Base-by-base conservation (phyloP, 2,888 invertebrate species). In the Heterodera filipjevi region DNA sequence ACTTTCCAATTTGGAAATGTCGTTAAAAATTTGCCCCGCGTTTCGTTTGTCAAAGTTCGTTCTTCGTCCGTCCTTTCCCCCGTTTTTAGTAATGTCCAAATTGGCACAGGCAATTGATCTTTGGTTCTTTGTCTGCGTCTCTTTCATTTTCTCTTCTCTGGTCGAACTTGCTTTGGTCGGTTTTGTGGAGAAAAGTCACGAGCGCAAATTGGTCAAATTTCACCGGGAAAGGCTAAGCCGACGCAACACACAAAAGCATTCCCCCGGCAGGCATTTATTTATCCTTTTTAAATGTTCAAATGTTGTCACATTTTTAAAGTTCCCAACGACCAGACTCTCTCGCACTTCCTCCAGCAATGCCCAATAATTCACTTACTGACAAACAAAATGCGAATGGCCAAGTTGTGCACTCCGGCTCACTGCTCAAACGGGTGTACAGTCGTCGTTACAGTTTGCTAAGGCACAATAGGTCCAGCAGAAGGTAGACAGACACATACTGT, bases 91-190 rank as follows among this genome's bases (percentile, higher is more conserved):
- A 46, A 27, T 74, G 22, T 22, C 22, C 66, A 33, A 35, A 16
- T 78, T 35, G n/a, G 76, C 22, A 66, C 75, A 86, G 86, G 87
- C 87, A 27, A 87, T 87, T 59, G 88, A 88, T 80, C 82, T 89
- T 32, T 88, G 87, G 87, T 89, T 89, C 79, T 87, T 89, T 81
- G 86, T 87, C 16, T 89, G 88, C 78, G 86, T 88, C 44, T 85
- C 86, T 19, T 89, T 88, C 79, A 88, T 89, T 46, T 89, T 89
- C 84, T 85, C 89, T 77, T 86, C 85, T 6, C 83, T 89, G 66
- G 87, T 89, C 68, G 89, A 89, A 78, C 75, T 89, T 68, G 89
- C 89, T 5, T 85, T 89, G 33, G 88, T 89, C 53, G 87, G 86
- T 75, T 88, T 88, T 78, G 87, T 88, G 27, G 87, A 87, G 78